Conservation (phyloP, 2,113 vertebrate species). For the Mastomys coucha region DNA sequence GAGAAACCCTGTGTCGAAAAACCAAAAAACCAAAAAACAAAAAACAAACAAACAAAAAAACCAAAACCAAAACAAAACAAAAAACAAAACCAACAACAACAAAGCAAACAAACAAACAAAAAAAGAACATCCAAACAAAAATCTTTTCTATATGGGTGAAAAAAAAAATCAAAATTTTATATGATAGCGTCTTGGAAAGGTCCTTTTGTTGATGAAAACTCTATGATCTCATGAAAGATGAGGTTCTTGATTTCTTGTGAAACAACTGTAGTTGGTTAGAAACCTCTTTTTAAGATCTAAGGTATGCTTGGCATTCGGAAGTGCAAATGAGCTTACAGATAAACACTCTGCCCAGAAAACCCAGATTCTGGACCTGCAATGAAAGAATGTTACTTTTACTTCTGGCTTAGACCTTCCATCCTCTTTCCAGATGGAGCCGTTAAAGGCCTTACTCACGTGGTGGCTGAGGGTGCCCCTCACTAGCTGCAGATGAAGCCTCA, state of each 20-base stretch:
- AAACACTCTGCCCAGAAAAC: constrained; percentile 13
- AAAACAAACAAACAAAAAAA: too few relatives aligned
- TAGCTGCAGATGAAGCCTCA: constrained; percentile 87
- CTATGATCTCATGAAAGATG: constrained; percentile 9
- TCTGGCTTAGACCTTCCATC: neutral
- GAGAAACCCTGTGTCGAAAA: too few relatives aligned
- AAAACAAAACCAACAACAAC: too few relatives aligned
- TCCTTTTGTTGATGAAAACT: neutral
- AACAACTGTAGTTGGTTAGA: neutral
- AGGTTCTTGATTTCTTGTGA: neutral
- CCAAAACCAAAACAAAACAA: too few relatives aligned
- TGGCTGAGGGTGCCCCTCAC: constrained; percentile 82
- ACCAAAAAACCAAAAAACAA: too few relatives aligned
- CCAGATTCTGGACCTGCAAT: neutral
- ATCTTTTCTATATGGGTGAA: neutral
- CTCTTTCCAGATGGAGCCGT: neutral
- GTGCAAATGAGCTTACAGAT: constrained; percentile 27
- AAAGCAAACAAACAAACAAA: too few relatives aligned
- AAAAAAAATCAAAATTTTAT: neutral
- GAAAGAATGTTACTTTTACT: neutral
- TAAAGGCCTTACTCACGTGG: constrained; percentile 81
- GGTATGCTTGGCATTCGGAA: constrained; percentile 34
- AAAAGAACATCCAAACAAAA: neutral
- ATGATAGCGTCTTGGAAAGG: constrained; percentile 2
- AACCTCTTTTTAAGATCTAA: neutral